Evolutionary conservation across 1,140 invertebrate genomes (phyloP), one percentile per base, ranked within the genome.

Genomic region (Drosophila biarmipes): DNA sequence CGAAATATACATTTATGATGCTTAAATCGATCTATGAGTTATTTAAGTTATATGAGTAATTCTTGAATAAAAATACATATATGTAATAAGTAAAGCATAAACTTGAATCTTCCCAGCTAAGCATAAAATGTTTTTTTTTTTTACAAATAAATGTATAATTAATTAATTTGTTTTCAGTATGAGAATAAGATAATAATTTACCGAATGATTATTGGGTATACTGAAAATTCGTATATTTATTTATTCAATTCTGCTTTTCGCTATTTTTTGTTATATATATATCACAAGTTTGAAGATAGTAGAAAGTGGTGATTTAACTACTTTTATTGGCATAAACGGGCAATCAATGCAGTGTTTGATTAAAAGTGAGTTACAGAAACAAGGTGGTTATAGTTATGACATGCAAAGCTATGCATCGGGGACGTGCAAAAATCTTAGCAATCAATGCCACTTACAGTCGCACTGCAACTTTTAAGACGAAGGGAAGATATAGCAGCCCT

Each of bases 251-350:
- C 57, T 35, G 56, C 45, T 59, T 55, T 51, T 27, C 24, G 46
- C 67, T 66, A 64, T 69, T 79, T 72, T 68, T 51, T 43, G 17
- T 74, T 75, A 59, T 75, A 46, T 78, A 63, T 87, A 87, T 87
- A 87, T 87, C 84, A 89, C 84, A 89, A 89, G 80, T 89, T 79
- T 84, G 63, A 84, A 89, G 84, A 87, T 86, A 87, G 76, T 82
- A 73, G 62, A 87, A 82, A 69, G 78, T 73, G 78, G 48, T 54
- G 63, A 79, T 79, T 82, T 79, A 62, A 72, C 72, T 87, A 78
- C 73, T 66, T 40, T 59, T 67, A 77, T 79, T 76, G 78, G 76
- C 79, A 84, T 82, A 66, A 69, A 68, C 56, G 29, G 51, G 42
- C 51, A 55, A 46, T 59, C 31, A 19, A 52, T 34, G 43, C 35